phyloP scores from a whole-genome alignment of 2,113 vertebrate species.

The Salvelinus sp. region DNA sequence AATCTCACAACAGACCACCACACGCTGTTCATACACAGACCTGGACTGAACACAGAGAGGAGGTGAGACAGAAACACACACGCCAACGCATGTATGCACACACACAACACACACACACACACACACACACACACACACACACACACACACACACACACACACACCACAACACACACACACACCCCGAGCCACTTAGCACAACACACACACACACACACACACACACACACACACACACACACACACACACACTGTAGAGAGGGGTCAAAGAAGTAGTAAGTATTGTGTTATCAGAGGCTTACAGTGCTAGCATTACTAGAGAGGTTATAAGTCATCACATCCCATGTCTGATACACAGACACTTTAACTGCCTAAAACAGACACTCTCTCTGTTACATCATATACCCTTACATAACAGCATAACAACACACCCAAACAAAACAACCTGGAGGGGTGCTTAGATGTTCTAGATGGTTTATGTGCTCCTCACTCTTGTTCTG shows the following conservation, averaged over 20 bases:
- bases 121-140: neutral
- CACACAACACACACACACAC: conserved; percentile 1
- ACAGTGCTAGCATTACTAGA: neutral
- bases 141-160: neutral
- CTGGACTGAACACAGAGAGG: conserved; percentile 85
- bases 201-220: neutral
- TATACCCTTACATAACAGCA: too few relatives aligned
- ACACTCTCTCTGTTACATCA: neutral
- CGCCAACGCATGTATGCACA: neutral
- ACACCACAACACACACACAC: neutral
- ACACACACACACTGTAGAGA: neutral
- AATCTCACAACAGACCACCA: conserved; percentile 94
- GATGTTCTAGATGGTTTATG: too few relatives aligned
- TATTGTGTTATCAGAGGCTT: neutral
- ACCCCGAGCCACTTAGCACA: too few relatives aligned
- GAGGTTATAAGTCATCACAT: conserved; percentile 16
- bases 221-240: conserved; percentile 1
- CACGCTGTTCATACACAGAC: conserved; percentile 87
- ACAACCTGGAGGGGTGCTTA: too few relatives aligned
- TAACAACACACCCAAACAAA: too few relatives aligned
- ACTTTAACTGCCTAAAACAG: neutral
- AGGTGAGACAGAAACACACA: conserved; percentile 77
- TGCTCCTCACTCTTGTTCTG: too few relatives aligned
- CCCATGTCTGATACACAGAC: conserved; percentile 6
- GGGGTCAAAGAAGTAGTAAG: neutral